Percentiles rank a stretch among this genome's conserved stretches.
Evolutionary conservation across 2,113 vertebrate species (phyloP).

Genomic region (Mesocricetus auratus): DNA sequence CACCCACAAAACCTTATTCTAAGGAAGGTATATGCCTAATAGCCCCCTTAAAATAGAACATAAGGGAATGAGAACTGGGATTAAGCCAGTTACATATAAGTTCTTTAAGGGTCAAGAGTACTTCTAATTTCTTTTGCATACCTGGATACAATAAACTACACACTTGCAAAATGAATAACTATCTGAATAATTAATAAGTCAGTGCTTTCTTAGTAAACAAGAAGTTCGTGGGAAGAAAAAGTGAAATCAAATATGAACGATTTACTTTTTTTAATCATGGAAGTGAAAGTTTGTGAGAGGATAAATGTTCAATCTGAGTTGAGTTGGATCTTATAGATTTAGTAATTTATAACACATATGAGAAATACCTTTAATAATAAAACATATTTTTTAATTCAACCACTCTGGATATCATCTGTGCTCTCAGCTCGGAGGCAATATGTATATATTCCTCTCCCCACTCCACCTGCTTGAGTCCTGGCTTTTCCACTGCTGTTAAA

Average conservation of each 20-base stretch:
- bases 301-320: constrained; percentile 16
- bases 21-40: background rate
- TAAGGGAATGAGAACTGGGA: background rate
- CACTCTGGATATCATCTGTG: background rate
- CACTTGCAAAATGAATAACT: constrained; percentile 29
- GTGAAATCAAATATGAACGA: constrained; percentile 47
- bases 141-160: constrained; percentile 24
- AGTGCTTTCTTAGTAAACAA: constrained; percentile 32
- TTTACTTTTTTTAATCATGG: constrained; percentile 43
- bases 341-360: background rate
- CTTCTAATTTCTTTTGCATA: constrained; percentile 54
- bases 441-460: background rate
- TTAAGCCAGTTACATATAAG: background rate
- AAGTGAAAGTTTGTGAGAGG: background rate
- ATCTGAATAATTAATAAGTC: constrained; percentile 43
- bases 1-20: constrained; percentile 26
- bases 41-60: background rate
- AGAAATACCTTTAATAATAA: constrained; percentile 44
- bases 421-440: constrained; percentile 6
- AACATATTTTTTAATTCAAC: constrained; percentile 42
- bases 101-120: constrained; percentile 55
- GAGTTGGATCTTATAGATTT: constrained; percentile 36
- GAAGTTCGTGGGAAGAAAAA: background rate
- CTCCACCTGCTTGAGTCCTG: background rate
- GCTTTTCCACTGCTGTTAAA: background rate